phyloP scores from a whole-genome alignment of 92 coral and sea anemone genomes.

The Epizoanthus ramosus region DNA sequence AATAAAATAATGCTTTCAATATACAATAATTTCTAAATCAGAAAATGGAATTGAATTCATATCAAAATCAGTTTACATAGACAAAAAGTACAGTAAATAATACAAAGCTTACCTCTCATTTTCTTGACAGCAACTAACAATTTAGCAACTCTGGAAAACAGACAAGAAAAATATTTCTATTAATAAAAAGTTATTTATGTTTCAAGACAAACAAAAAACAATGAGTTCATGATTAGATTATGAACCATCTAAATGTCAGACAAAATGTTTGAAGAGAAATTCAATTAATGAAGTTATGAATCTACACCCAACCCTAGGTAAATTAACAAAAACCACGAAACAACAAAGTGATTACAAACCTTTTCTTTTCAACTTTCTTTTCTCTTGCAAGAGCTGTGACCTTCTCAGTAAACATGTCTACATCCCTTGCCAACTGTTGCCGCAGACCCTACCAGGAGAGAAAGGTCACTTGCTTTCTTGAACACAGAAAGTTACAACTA shows the following conservation, averaged over 20 bases:
- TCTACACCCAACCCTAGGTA: no score
- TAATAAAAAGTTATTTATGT: not conserved
- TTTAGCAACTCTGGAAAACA: constrained; percentile 70
- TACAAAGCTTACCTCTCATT: constrained; percentile 71
- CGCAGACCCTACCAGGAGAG: constrained; percentile 56
- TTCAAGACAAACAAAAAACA: not conserved
- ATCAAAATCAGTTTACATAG: not conserved
- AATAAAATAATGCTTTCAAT: no score
- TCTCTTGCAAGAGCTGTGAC: constrained; percentile 67
- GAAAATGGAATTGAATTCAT: not conserved
- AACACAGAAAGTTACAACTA: no score
- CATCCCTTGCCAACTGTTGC: constrained; percentile 69
- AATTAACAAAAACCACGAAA: no score
- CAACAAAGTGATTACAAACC: constrained; percentile 42
- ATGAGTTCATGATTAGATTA: not conserved
- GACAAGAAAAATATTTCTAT: not conserved
- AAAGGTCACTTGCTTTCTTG: not conserved
- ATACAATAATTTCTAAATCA: no score
- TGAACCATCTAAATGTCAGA: no score
- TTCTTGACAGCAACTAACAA: constrained; percentile 76
- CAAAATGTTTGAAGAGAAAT: no score
- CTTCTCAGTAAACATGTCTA: constrained; percentile 85
- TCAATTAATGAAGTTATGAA: no score
- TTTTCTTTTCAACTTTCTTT: constrained; percentile 90
- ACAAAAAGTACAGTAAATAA: not conserved